Evolutionary conservation across 1,140 invertebrate species (phyloP), one percentile per base, ranked within the genome.

Genomic region (Vollenhovia emeryi): DNA sequence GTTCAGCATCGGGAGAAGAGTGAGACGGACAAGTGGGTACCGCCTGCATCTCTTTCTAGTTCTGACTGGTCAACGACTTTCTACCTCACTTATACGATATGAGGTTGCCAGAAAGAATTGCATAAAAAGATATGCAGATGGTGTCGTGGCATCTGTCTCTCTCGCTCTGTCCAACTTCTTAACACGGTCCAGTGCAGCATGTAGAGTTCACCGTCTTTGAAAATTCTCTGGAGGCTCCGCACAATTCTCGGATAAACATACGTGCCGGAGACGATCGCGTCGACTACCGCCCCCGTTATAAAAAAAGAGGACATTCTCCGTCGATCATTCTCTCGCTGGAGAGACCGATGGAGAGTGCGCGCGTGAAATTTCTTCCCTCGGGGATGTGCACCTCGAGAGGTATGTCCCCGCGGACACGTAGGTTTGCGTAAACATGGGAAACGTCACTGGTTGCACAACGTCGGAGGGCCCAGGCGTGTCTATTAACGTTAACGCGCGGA

Each of bases 391-490:
- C 6, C 13, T 43, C 24, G 8, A 5, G 27, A 43, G 18, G 11
- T 36, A n/a, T 2, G 3, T 21, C 21, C 43, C 18, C 24, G 45
- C 76, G 40, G 18, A 69, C 18, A 3, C 43, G 4, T 40, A 52
- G 6, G 15, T 66, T 64, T 57, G 24, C 75, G 40, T 80, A 71
- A 80, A 80, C 43, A 43, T 55, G 78, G 71, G 64, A 80, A 68
- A 27, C 18, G 36, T 11, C 78, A 71, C 55, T 71, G 64, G 76
- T 80, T 71, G 64, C 78, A 80, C 18, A 80, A 80, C 33, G 15
- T 69, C 48, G 13, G 24, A 55, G 62, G 36, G 7, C 21, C n/a
- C 21, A 1, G 3, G 57, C 18, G 11, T 62, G 21, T 0, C 7
- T n/a, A 79, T 66, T 79, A 66, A 50, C 48, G 43, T 50, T 48